Percentiles rank a stretch among this genome's conserved stretches.
Evolutionary conservation across 2,113 vertebrate species (phyloP).

Genomic region (Myxocyprinus asiaticus): DNA sequence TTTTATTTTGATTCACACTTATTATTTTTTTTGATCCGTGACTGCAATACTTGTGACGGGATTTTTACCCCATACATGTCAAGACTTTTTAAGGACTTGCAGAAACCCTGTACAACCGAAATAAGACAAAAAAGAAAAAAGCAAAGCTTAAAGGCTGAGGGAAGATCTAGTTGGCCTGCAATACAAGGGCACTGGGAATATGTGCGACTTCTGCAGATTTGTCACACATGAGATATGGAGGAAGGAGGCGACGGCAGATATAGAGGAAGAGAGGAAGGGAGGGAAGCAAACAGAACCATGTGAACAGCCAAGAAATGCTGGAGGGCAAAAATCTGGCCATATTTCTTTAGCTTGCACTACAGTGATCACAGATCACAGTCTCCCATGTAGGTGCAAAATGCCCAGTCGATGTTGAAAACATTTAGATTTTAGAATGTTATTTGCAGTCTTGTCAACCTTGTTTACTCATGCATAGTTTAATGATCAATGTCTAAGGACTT

Average conservation of each 20-base stretch:
- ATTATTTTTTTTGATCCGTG: no score
- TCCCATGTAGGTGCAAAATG: constrained; percentile 12
- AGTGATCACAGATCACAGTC: constrained; percentile 41
- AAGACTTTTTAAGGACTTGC: no score
- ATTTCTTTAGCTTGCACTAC: constrained; percentile 46
- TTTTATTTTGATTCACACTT: no score
- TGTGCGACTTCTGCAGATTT: constrained; percentile 33
- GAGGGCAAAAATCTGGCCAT: constrained; percentile 52
- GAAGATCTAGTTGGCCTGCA: constrained; percentile 18
- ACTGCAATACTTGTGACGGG: no score
- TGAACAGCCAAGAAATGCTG: constrained; percentile 31
- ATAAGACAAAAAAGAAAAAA: constrained; percentile 13
- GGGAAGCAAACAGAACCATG: not conserved
- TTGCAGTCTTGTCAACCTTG: no score
- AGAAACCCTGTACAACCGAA: not conserved
- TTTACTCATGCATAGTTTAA: not conserved
- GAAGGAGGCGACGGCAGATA: not conserved
- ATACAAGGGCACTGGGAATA: constrained; percentile 2
- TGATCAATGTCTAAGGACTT: not conserved
- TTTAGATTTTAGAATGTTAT: not conserved
- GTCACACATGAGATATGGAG: constrained; percentile 22
- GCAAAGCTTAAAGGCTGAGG: not conserved
- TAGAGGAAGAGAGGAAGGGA: constrained; percentile 7
- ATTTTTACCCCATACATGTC: no score
- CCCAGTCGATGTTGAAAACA: constrained; percentile 23